Evolutionary conservation across 2,888 invertebrate species (phyloP).

Genomic region (Papilio demoleus): DNA sequence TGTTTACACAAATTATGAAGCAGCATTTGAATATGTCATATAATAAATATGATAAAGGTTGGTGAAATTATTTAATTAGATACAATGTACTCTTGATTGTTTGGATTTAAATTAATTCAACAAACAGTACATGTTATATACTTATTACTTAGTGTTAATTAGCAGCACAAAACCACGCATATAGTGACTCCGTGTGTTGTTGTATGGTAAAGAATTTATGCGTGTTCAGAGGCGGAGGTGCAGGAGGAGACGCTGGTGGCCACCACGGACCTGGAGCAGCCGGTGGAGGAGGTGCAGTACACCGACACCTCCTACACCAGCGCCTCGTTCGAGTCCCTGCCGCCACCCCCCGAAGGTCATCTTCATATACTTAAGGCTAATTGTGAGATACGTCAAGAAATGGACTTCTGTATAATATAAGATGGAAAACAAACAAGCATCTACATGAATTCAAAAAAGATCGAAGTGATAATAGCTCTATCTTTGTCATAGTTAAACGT

Average conservation of each 20-base stretch:
- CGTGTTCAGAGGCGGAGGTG: conserved; percentile 55
- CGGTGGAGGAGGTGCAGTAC: conserved; percentile 67
- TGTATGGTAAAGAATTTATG: not conserved
- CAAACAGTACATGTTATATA: too few species aligned
- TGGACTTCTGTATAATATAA: too few species aligned
- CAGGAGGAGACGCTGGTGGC: conserved; percentile 60
- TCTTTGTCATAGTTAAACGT: too few species aligned
- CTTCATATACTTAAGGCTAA: not conserved
- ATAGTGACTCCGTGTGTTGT: too few species aligned
- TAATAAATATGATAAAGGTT: not conserved
- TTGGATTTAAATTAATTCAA: too few species aligned
- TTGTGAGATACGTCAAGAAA: too few species aligned
- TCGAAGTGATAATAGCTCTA: too few species aligned
- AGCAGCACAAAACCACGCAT: too few species aligned
- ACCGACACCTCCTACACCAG: conserved; percentile 77
- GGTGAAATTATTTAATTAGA: not conserved
- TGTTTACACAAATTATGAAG: not conserved
- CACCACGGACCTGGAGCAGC: conserved; percentile 63
- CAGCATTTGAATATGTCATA: not conserved
- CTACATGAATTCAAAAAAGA: too few species aligned
- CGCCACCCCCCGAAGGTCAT: conserved; percentile 53
- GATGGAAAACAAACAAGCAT: too few species aligned
- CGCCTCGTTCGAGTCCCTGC: conserved; percentile 71
- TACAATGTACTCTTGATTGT: too few species aligned
- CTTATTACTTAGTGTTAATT: too few species aligned